Evolutionary conservation across 1,140 invertebrate genomes (phyloP).

Genomic region (Sitobion miscanthi): DNA sequence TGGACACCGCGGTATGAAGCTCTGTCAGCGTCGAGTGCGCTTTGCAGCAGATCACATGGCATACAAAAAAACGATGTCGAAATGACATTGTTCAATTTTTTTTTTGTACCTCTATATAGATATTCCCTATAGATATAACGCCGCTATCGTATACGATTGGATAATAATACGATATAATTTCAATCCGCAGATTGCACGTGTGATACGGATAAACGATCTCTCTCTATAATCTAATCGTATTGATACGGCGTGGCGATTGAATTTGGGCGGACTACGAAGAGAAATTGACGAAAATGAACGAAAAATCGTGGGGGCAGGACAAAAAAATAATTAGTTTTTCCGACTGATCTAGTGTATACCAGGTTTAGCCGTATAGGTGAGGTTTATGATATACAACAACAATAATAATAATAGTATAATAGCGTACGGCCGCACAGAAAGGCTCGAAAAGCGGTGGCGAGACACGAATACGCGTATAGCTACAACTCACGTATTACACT

Average conservation of each 20-base stretch:
- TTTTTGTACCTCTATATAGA: not conserved
- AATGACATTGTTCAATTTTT: not conserved
- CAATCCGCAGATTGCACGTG: not conserved
- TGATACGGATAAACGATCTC: conserved; percentile 19
- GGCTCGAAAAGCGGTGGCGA: not conserved
- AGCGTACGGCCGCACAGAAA: not conserved
- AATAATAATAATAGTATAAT: not conserved
- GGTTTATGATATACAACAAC: not conserved
- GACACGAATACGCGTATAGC: not conserved
- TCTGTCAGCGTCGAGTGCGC: not conserved
- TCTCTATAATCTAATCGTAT: not conserved
- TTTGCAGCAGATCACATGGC: not conserved
- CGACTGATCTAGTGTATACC: not conserved
- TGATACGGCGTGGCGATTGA: not conserved
- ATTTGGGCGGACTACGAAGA: not conserved
- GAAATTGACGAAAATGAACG: not conserved
- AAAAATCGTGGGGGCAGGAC: not conserved
- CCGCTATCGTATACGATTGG: not conserved
- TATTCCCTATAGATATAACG: too few species aligned
- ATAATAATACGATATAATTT: not conserved
- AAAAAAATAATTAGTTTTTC: not conserved
- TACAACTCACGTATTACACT: not conserved
- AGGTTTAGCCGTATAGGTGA: too few species aligned
- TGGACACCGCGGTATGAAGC: not conserved
- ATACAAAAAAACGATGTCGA: not conserved